These are phyloP conservation scores for Phyllotreta cruciferae DNA, from an alignment of 2,888 invertebrate genomes.

Conservation along the genomic window DNA sequence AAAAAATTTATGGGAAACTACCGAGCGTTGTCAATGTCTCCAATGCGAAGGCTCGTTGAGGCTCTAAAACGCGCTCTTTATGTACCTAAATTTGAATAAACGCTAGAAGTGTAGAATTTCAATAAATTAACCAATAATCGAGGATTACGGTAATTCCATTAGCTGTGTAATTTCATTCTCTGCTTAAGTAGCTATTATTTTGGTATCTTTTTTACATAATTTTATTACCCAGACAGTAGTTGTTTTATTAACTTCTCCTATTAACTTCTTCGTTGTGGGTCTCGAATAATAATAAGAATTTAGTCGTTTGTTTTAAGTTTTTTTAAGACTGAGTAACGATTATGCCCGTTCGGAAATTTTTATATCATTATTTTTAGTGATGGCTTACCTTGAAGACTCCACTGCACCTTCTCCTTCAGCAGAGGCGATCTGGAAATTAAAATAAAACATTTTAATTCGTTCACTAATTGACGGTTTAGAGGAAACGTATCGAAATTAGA, in stretches of 20 bases:
- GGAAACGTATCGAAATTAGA: too few relatives aligned
- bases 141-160: constrained; percentile 18
- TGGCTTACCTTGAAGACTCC: constrained; percentile 25
- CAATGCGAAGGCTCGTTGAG: not conserved
- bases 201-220: constrained; percentile 11
- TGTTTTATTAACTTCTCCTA: constrained; percentile 9
- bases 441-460: not conserved
- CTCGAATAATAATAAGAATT: constrained; percentile 6
- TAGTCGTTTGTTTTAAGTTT: not conserved
- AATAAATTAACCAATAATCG: constrained; percentile 4
- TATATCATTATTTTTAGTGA: not conserved
- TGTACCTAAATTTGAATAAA: constrained; percentile 9
- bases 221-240: constrained; percentile 4
- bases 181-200: constrained; percentile 19
- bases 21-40: constrained; percentile 1
- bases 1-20: not conserved
- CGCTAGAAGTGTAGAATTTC: constrained; percentile 3
- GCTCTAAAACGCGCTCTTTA: constrained; percentile 9
- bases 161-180: constrained; percentile 9
- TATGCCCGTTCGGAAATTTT: constrained; percentile 6
- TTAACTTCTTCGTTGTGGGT: constrained; percentile 18
- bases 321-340: constrained; percentile 9
- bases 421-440: not conserved
- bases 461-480: not conserved
- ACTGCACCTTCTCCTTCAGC: not conserved